Evolutionary conservation across 2,888 invertebrate genomes (phyloP).

Genomic region (Drosophila mercatorum): DNA sequence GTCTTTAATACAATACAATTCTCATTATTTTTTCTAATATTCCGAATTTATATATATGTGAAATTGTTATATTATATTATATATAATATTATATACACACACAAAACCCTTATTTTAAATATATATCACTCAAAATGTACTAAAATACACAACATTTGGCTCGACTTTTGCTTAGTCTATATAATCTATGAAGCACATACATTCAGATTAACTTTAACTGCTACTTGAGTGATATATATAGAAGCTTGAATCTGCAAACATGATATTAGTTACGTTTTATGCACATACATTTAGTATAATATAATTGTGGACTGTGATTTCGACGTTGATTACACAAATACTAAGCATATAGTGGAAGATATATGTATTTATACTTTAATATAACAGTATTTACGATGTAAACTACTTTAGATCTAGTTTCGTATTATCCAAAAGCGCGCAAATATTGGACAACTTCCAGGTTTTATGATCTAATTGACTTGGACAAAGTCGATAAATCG

Average conservation of each 20-base stretch:
- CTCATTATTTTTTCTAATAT: background rate
- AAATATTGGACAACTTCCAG: background rate
- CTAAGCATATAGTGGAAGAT: background rate
- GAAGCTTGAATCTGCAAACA: background rate
- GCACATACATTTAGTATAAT: background rate
- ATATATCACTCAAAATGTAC: background rate
- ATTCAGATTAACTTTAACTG: background rate
- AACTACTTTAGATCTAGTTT: constrained; percentile 1
- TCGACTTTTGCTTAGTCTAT: background rate
- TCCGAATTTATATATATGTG: background rate
- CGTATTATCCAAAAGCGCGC: background rate
- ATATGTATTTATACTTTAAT: background rate
- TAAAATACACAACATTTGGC: background rate
- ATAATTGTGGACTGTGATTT: background rate
- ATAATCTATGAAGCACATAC: too few species aligned
- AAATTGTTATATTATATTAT: constrained; percentile 4
- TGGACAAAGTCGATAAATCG: constrained; percentile 5
- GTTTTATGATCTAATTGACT: constrained; percentile 6
- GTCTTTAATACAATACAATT: background rate
- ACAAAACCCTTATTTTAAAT: background rate
- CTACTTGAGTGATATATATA: constrained; percentile 1
- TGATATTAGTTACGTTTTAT: background rate
- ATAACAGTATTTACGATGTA: background rate
- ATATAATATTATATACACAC: background rate
- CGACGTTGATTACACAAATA: background rate